Conservation (phyloP, 2,113 vertebrate genomes). For the Strigops habroptila region DNA sequence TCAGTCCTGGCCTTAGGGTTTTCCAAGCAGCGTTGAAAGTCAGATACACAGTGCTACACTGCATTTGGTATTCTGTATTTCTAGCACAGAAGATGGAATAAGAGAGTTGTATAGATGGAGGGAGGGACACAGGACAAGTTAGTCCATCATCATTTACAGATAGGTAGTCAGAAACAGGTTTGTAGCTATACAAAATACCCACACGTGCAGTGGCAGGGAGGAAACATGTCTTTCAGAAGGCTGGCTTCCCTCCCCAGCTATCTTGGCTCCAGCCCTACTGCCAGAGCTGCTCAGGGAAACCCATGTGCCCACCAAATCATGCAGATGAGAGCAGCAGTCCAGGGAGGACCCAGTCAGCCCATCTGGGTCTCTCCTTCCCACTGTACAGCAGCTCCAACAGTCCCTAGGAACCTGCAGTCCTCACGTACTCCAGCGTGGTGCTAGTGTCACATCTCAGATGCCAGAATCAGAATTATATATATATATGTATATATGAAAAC, state of each 20-base stretch:
- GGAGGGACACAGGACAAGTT: neutral
- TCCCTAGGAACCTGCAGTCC: neutral
- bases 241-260: neutral
- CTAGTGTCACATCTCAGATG: neutral
- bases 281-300: neutral
- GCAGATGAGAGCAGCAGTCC: neutral
- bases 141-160: neutral
- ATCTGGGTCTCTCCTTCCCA: neutral
- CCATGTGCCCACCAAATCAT: neutral
- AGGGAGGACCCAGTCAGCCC: rapidly evolving
- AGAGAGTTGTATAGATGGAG: neutral
- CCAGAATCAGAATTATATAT: neutral
- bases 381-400: neutral
- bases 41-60: neutral
- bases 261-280: neutral
- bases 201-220: too few species aligned
- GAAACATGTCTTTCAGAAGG: neutral
- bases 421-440: neutral
- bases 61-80: neutral
- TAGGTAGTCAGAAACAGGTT: neutral
- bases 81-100: neutral
- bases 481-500: too few species aligned
- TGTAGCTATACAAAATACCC: neutral
- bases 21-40: neutral
- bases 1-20: conserved; percentile 61